Conservation (phyloP, 2,113 vertebrate genomes). For the Atherinomorus stipes region DNA sequence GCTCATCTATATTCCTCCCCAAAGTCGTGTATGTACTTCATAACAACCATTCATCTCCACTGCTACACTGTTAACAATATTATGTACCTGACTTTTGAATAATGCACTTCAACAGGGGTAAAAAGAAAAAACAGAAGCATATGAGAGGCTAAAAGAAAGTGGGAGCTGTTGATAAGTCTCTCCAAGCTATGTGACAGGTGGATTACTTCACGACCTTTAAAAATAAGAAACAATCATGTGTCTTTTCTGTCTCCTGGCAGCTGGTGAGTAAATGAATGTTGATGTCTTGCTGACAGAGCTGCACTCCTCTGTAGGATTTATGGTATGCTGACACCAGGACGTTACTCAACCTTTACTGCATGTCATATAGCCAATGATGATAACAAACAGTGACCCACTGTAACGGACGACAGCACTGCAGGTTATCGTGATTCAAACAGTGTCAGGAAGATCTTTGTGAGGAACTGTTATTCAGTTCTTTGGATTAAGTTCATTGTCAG, state of each 20-base stretch:
- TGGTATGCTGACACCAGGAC: not conserved
- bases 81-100: constrained; percentile 8
- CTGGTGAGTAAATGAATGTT: constrained; percentile 11
- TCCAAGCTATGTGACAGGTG: constrained; percentile 23
- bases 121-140: constrained; percentile 21
- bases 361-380: not conserved
- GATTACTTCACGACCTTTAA: constrained; percentile 8
- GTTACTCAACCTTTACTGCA: not conserved
- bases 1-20: too few species aligned
- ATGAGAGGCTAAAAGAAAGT: constrained; percentile 26
- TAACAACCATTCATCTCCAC: constrained; percentile 10
- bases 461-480: not conserved
- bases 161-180: not conserved
- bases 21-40: too few species aligned
- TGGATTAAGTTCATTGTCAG: not conserved
- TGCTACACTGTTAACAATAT: constrained; percentile 4
- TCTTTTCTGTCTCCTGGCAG: constrained; percentile 2
- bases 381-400: not conserved
- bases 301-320: not conserved
- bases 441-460: too few species aligned
- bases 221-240: not conserved
- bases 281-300: not conserved
- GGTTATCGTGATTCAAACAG: not conserved
- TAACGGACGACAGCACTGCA: not conserved
- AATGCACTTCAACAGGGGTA: not conserved